Evolutionary conservation across 2,113 vertebrate species (phyloP).

Genomic region (Malurus melanocephalus): DNA sequence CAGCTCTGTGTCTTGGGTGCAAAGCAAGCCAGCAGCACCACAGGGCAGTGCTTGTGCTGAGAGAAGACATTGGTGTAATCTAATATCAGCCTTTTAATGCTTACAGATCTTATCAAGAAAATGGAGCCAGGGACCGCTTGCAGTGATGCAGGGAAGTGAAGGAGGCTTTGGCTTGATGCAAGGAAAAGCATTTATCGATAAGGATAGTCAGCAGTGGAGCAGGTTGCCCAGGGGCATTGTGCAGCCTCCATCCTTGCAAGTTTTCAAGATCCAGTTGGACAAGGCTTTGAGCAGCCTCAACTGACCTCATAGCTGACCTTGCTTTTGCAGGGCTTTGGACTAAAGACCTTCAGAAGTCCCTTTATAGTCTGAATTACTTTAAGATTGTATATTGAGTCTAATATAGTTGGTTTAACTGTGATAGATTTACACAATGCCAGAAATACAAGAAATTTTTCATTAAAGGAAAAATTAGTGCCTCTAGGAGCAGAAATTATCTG

Average conservation of each 20-base stretch:
- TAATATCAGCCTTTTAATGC: neutral
- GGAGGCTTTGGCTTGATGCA: neutral
- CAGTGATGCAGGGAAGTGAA: neutral
- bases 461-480: neutral
- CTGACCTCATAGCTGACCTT: neutral
- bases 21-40: fast-evolving
- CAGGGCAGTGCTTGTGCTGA: neutral
- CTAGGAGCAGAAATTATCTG: neutral
- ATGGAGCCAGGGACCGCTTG: neutral
- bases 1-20: neutral
- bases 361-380: neutral
- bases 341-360: neutral
- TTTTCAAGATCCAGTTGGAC: neutral
- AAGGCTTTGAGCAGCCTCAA: neutral
- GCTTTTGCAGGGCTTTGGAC: neutral
- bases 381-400: neutral
- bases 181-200: neutral
- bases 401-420: neutral
- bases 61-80: neutral
- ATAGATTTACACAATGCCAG: neutral
- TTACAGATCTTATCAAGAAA: neutral
- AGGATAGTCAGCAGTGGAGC: neutral
- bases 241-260: neutral
- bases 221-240: neutral
- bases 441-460: neutral